Base-by-base conservation (phyloP, 1,140 invertebrate species). In the Magallana gigas region DNA sequence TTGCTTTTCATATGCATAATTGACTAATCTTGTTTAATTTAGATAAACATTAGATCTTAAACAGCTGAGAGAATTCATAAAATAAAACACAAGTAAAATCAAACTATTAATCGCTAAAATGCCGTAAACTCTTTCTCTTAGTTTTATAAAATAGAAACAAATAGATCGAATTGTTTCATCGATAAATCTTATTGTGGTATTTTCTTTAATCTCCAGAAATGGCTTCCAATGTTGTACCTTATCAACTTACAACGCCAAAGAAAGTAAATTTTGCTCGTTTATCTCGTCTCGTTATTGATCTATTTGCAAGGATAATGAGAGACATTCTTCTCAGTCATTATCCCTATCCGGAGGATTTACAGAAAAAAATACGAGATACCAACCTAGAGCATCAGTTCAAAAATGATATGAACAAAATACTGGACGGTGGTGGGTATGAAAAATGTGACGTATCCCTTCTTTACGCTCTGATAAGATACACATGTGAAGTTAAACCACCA, bases 381-480 rank as follows among this genome's bases (percentile, higher is more conserved):
- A 4, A 68, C 11, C n/a, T 68, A 9, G 64, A 68, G 18, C n/a
- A 23, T 23, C 18, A 23, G 29, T 68, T 68, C n/a, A 68, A 18
- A 29, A 23, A 29, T 29, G n/a, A 68, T 18, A 23, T 68, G n/a
- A 9, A 7, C 11, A 23, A 8, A 23, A 18, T 68, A 5, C 29
- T 68, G 64, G n/a, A 23, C 9, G 64, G 64, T 23, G 18, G n/a
- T 68, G 64, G 18, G 1, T 82, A 82, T 82, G 80, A 82, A 57
- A 82, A 82, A 82, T 82, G 36, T 8, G 80, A 82, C 57, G 57
- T 82, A 12, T 57, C 80, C 16, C 36, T 82, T 14, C 57, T 82
- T 16, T 12, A 57, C n/a, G 29, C n/a, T 56, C 11, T 57, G 11
- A 82, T 82, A 16, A 56, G 36, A 0, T 8, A 0, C 1, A 14